A percentile compares a stretch with the other conserved stretches of the same genome.
Evolutionary conservation across 2,888 invertebrate species (phyloP).

Genomic region (Nowickia ferox): DNA sequence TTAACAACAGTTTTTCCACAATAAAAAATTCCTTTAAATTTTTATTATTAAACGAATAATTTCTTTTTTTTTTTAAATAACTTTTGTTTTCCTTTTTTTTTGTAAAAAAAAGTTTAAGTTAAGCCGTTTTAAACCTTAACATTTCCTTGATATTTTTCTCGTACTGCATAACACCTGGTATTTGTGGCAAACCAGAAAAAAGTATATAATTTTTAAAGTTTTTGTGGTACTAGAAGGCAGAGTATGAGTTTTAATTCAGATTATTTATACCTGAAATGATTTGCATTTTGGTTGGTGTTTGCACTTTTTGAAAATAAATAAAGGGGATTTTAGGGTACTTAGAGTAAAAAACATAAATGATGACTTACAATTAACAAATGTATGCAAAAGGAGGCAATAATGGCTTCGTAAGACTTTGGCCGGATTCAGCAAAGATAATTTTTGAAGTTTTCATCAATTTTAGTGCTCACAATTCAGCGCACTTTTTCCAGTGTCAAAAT

Average conservation of each 20-base stretch:
- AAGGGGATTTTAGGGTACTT: no score
- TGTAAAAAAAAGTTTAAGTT: neutral
- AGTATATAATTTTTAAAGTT: neutral
- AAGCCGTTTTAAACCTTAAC: slow-evolving; percentile 35
- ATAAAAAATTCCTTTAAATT: slow-evolving; percentile 69
- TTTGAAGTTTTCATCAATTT: no score
- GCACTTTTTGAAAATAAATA: neutral
- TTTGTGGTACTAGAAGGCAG: slow-evolving; percentile 1
- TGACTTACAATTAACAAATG: no score
- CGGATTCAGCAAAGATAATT: no score
- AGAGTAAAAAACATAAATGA: no score
- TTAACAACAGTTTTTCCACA: slow-evolving; percentile 54
- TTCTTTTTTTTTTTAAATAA: neutral
- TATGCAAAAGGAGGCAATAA: no score
- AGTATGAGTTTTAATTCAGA: neutral
- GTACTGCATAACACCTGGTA: slow-evolving; percentile 56
- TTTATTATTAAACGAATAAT: slow-evolving; percentile 47
- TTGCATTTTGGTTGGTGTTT: neutral
- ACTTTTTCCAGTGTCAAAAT: no score
- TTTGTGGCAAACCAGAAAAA: slow-evolving; percentile 56
- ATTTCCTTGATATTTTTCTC: neutral
- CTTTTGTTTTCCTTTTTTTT: slow-evolving; percentile 12
- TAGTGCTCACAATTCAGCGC: no score
- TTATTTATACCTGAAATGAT: slow-evolving; percentile 26
- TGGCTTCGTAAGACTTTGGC: no score